Conservation (phyloP, 2,888 invertebrate species). For the Anthophora plumipes region DNA sequence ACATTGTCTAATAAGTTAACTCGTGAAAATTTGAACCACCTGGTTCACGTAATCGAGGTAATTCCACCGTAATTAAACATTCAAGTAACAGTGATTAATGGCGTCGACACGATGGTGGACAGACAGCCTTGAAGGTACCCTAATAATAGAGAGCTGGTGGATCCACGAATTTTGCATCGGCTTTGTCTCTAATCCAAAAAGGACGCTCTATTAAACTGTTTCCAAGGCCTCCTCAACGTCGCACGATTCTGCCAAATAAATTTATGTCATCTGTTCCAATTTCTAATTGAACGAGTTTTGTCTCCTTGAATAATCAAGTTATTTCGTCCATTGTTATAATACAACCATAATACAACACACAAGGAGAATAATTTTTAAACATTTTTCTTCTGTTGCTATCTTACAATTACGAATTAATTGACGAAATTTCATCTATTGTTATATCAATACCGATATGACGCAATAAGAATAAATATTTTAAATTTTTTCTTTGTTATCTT, state of each 20-base stretch:
- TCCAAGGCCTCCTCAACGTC: slow-evolving; percentile 46
- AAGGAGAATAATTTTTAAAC: too few species aligned
- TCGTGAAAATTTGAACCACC: background rate
- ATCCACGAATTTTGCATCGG: slow-evolving; percentile 47
- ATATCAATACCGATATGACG: too few species aligned
- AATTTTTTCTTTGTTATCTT: too few species aligned
- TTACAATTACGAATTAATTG: too few species aligned
- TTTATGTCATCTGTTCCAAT: slow-evolving; percentile 48
- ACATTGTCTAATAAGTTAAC: background rate
- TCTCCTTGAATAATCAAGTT: background rate
- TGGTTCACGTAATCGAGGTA: background rate
- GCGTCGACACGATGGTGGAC: slow-evolving; percentile 4
- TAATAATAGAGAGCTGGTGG: slow-evolving; percentile 53
- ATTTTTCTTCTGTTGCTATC: too few species aligned
- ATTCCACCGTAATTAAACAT: slow-evolving; percentile 34
- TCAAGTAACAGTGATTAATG: slow-evolving; percentile 34
- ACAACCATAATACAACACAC: too few species aligned
- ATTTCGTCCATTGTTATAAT: background rate
- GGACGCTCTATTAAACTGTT: slow-evolving; percentile 49
- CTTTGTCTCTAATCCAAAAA: slow-evolving; percentile 64
- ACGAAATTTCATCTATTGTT: background rate
- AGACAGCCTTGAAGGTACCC: slow-evolving; percentile 28
- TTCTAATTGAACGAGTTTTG: slow-evolving; percentile 28
- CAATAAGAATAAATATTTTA: too few species aligned
- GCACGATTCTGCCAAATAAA: slow-evolving; percentile 51